A percentile compares a stretch with the other conserved stretches of the same genome.
Evolutionary conservation across 2,888 invertebrate genomes (phyloP).

Genomic region (Endotricha flammealis): DNA sequence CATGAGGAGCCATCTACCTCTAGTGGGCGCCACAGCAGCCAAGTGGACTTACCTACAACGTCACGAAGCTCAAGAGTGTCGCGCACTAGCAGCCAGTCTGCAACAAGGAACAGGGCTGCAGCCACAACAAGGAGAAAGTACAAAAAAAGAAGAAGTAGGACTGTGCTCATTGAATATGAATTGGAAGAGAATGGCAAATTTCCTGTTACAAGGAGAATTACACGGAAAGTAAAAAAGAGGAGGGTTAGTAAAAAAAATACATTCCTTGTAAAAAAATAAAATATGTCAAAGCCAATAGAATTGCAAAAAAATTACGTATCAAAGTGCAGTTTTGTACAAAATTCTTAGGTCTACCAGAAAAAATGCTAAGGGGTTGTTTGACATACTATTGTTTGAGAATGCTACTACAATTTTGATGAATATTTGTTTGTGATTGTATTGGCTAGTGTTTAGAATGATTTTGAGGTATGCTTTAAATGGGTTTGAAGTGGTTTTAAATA

Average conservation of each 20-base stretch:
- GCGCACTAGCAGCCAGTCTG: constrained; percentile 20
- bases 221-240: constrained; percentile 53
- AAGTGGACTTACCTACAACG: constrained; percentile 27
- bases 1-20: constrained; percentile 46
- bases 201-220: constrained; percentile 74
- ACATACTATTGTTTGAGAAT: too few relatives aligned
- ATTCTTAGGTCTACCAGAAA: too few relatives aligned
- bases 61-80: constrained; percentile 21
- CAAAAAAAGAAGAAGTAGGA: constrained; percentile 67
- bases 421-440: too few relatives aligned
- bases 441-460: too few relatives aligned
- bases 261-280: not conserved
- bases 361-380: too few relatives aligned
- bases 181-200: constrained; percentile 80
- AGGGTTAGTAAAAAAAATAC: too few relatives aligned
- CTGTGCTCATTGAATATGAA: constrained; percentile 83
- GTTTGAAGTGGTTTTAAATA: too few relatives aligned
- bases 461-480: too few relatives aligned
- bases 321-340: too few relatives aligned
- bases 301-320: too few relatives aligned
- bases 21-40: constrained; percentile 25
- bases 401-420: too few relatives aligned
- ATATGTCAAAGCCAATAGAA: not conserved
- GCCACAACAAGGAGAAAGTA: constrained; percentile 42
- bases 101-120: constrained; percentile 24